Evolutionary conservation across 2,797 vertebrate species (phyloP), one percentile per base, ranked within the genome.

Genomic region (Alectoris magna): DNA sequence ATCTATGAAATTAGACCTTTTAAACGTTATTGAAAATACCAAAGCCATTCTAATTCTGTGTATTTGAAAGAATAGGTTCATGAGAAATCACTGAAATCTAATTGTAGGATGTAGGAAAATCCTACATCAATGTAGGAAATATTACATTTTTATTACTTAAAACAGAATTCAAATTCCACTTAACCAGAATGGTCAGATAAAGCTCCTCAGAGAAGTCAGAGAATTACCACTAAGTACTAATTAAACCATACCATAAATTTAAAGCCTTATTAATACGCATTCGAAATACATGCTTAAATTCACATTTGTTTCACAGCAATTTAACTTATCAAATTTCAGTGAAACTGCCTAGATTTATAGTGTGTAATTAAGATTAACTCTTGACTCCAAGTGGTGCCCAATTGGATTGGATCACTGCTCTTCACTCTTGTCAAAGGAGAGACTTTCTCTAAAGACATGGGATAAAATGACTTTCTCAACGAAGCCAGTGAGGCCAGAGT

Each of bases 111-210:
- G 34, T 34, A 34, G 34, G 34, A 34, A 34, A 34, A 34, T 34
- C 34, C 14, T 59, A 21, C 3, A 34, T 1, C 29, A 1, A 16
- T 21, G 4, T 43, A 76, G 0, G 3, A 44, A 72, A 5, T 2
- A 59, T 7, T 19, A 41, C 17, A 21, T 63, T 78, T 77, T 48
- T 6, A 56, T 46, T 4, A 11, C 49, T 83, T 36, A 43, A 13
- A 62, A 4, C 19, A 55, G 14, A 3, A 15, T 21, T 83, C 23
- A 69, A 58, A 68, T 74, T 63, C 5, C 73, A 1, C 31, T 90
- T 16, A 38, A 46, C 7, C 24, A 44, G 9, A 74, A 15, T 2
- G 53, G 5, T 2, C 63, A 91, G 77, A 41, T 49, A 80, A 53
- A 17, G 1, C 34, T 80, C 80, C 5, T 41, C 55, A 11, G 48